phyloP scores from a whole-genome alignment of 2,888 invertebrate species.

The Polyommatus iphigenia region DNA sequence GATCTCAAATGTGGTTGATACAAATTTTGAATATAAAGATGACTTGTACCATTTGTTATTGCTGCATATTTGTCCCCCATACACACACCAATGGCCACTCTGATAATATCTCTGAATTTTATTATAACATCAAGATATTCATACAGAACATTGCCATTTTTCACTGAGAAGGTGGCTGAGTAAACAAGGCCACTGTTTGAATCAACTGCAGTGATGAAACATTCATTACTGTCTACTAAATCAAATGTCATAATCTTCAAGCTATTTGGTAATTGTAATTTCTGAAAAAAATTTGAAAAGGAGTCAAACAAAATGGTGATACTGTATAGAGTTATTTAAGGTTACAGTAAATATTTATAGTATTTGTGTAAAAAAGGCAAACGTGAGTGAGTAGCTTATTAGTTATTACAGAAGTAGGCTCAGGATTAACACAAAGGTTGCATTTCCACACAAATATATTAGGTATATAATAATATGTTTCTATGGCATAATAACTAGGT shows the following conservation, averaged over 20 bases:
- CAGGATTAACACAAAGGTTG: no score
- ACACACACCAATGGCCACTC: constrained; percentile 64
- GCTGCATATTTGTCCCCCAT: constrained; percentile 66
- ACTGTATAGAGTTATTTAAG: not conserved
- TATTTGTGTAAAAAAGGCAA: no score
- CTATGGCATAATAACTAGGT: no score
- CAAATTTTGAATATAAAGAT: constrained; percentile 63
- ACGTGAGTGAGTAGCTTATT: no score
- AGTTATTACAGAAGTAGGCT: no score
- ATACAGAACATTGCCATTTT: constrained; percentile 55
- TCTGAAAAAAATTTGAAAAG: constrained; percentile 51
- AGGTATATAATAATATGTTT: no score
- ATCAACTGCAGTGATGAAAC: constrained; percentile 55
- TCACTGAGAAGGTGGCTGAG: constrained; percentile 55
- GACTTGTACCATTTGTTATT: constrained; percentile 62
- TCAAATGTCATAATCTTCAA: constrained; percentile 62
- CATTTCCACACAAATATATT: no score
- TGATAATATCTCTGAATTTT: constrained; percentile 50
- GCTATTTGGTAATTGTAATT: constrained; percentile 52
- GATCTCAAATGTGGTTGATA: constrained; percentile 54
- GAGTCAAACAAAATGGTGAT: no score
- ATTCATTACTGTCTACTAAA: constrained; percentile 60
- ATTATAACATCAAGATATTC: constrained; percentile 46
- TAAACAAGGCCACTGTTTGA: constrained; percentile 41
- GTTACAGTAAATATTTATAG: no score